A percentile compares a stretch with the other conserved stretches of the same genome.
phyloP scores from a whole-genome alignment of 2,113 vertebrate genomes.

The Antechinus flavipes region DNA sequence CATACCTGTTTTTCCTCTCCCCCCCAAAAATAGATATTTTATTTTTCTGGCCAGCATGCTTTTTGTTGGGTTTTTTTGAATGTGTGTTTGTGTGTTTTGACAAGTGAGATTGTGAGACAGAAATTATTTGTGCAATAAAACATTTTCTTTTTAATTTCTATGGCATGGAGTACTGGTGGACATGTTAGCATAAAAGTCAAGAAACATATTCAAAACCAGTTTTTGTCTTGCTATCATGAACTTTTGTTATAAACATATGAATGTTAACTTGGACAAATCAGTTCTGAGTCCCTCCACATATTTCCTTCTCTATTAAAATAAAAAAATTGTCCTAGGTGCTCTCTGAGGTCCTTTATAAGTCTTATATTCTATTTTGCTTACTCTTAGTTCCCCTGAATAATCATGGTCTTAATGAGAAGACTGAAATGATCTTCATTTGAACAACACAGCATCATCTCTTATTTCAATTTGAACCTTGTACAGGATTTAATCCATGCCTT shows the following conservation, averaged over 20 bases:
- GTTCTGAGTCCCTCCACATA: neutral
- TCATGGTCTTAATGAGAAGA: neutral
- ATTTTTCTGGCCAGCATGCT: neutral
- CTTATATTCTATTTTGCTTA: neutral
- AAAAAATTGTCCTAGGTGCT: no score
- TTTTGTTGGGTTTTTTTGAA: neutral
- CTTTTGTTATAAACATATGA: neutral
- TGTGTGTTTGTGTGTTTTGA: neutral
- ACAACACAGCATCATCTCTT: neutral
- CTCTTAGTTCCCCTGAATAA: neutral
- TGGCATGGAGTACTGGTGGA: neutral
- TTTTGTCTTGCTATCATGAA: neutral
- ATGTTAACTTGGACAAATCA: neutral
- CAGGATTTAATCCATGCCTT: neutral
- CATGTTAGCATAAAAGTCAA: neutral
- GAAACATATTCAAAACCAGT: neutral
- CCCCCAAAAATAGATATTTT: neutral
- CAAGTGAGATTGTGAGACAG: neutral
- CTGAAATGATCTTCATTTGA: neutral
- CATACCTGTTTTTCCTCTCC: neutral
- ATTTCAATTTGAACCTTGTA: neutral
- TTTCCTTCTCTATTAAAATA: neutral
- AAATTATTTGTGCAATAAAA: neutral
- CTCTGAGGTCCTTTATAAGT: neutral
- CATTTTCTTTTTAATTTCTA: neutral